phyloP scores from a whole-genome alignment of 2,797 vertebrate genomes.

The Choloepus didactylus region DNA sequence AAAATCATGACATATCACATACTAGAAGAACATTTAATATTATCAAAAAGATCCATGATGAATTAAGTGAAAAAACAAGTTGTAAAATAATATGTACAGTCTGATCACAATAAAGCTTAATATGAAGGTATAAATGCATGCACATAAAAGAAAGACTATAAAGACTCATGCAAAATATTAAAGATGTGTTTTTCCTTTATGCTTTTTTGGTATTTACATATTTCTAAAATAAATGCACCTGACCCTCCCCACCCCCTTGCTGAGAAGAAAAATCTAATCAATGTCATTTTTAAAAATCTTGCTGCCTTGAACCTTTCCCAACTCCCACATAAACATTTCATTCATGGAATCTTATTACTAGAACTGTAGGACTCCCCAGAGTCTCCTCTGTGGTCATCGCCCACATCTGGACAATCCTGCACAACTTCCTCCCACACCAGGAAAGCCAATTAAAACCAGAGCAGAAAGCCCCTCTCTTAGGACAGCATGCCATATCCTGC shows the following conservation, averaged over 20 bases:
- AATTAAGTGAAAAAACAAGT: not conserved
- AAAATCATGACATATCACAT: not conserved
- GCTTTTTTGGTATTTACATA: not conserved
- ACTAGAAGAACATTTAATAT: not conserved
- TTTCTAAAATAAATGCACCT: not conserved
- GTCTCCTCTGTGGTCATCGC: not conserved
- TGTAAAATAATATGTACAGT: not conserved
- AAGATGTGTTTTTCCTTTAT: too few species aligned
- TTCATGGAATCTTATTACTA: slow-evolving; percentile 1
- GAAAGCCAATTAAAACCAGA: not conserved
- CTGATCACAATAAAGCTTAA: not conserved
- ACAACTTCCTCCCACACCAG: not conserved
- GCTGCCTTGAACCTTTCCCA: slow-evolving; percentile 1
- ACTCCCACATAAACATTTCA: not conserved
- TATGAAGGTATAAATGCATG: not conserved
- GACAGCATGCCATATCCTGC: not conserved
- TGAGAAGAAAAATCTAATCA: not conserved
- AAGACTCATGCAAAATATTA: not conserved
- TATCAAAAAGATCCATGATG: not conserved
- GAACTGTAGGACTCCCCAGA: not conserved
- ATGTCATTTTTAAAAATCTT: not conserved
- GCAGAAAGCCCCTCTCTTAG: not conserved
- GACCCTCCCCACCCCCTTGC: not conserved
- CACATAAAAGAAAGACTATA: not conserved
- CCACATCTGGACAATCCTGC: not conserved